Percentiles rank a stretch among this genome's conserved stretches.
phyloP scores from a whole-genome alignment of 1,140 invertebrate genomes.

The Macrobrachium nipponense region DNA sequence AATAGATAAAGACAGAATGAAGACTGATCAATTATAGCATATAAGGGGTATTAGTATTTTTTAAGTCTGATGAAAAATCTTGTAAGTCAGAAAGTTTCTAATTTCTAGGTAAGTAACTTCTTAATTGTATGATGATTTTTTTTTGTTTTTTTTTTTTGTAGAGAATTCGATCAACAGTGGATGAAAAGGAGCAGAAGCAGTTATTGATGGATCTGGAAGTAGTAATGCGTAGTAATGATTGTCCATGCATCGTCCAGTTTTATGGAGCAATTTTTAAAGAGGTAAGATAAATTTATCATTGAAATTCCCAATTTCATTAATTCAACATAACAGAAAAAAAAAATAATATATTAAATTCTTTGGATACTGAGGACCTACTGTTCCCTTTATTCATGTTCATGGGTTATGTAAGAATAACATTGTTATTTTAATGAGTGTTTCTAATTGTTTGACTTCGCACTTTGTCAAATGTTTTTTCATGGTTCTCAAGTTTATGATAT shows the following conservation, averaged over 20 bases:
- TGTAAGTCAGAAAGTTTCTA: constrained; percentile 51
- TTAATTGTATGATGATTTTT: not conserved
- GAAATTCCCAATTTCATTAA: not conserved
- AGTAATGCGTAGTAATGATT: constrained; percentile 83
- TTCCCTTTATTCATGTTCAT: no score
- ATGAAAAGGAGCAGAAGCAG: constrained; percentile 92
- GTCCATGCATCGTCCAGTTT: constrained; percentile 97
- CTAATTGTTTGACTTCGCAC: no score
- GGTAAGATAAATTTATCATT: constrained; percentile 67
- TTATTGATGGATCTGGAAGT: constrained; percentile 96
- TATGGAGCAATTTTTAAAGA: constrained; percentile 96
- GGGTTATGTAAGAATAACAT: no score
- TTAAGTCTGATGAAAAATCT: constrained; percentile 12
- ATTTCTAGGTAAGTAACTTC: constrained; percentile 32
- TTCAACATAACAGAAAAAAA: no score
- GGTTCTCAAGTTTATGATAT: not conserved
- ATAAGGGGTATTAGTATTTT: not conserved
- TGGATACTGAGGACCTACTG: no score
- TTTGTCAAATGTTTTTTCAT: not conserved
- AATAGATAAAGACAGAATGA: no score
- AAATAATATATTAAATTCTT: no score
- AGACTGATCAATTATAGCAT: not conserved
- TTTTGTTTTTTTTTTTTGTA: constrained; percentile 70
- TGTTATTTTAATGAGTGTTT: no score
- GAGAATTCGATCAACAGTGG: constrained; percentile 93